phyloP scores from a whole-genome alignment of 2,113 vertebrate species.

The Syrrhaptes paradoxus region DNA sequence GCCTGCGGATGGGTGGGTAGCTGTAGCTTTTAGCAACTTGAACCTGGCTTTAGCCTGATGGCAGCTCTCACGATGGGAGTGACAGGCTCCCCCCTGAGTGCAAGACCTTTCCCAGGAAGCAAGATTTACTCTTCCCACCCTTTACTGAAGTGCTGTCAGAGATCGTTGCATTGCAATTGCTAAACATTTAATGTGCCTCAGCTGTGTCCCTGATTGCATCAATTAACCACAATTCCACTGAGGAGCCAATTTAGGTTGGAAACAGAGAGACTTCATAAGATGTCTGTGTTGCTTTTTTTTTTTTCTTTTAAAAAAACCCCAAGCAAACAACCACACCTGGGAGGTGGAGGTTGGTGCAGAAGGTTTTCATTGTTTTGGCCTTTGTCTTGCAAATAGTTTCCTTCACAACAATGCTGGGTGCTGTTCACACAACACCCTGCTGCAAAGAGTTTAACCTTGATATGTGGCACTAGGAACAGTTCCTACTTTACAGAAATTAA shows the following conservation, averaged over 20 bases:
- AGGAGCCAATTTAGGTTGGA: not conserved
- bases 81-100: not conserved
- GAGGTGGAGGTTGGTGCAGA: not conserved
- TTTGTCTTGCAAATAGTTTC: not conserved
- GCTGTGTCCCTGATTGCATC: conserved; percentile 11
- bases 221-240: not conserved
- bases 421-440: not conserved
- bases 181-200: not conserved
- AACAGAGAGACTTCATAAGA: not conserved
- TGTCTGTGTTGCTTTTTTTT: not conserved
- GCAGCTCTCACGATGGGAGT: not conserved
- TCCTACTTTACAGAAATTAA: not conserved
- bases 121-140: not conserved
- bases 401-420: not conserved
- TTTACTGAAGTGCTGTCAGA: not conserved
- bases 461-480: not conserved
- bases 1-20: not conserved
- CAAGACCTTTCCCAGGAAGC: not conserved
- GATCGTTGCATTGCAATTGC: not conserved
- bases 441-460: not conserved
- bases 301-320: not conserved
- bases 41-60: not conserved
- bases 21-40: not conserved
- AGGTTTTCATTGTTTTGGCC: not conserved
- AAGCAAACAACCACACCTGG: not conserved